Evolutionary conservation across 2,113 vertebrate genomes (phyloP).

Genomic region (Podarcis raffonei): DNA sequence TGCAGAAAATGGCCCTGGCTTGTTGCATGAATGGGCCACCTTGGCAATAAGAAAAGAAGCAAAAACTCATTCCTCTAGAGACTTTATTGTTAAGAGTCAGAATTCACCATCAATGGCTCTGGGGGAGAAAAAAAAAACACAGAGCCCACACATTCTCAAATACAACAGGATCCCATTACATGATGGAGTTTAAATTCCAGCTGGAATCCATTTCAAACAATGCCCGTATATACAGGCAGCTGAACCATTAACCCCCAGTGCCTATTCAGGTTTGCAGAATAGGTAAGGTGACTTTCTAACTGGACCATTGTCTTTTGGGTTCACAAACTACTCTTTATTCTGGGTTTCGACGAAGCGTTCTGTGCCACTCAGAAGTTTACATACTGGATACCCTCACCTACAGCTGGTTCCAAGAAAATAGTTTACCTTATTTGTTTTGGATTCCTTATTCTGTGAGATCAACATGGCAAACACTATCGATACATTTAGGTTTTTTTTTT

Average conservation of each 20-base stretch:
- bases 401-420: constrained; percentile 12
- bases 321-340: not conserved
- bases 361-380: constrained; percentile 10
- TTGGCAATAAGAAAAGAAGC: not conserved
- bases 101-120: constrained; percentile 22
- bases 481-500: not conserved
- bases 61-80: constrained; percentile 26
- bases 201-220: constrained; percentile 22
- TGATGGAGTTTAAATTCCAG: constrained; percentile 11
- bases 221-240: constrained; percentile 13
- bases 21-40: not conserved
- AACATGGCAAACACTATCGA: constrained; percentile 2
- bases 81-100: constrained; percentile 34
- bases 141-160: constrained; percentile 36
- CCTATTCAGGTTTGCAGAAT: constrained; percentile 21
- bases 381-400: not conserved
- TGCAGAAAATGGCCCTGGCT: not conserved
- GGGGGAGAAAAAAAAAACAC: not conserved
- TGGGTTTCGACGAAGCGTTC: not conserved
- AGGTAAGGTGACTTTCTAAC: constrained; percentile 6
- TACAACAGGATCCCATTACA: constrained; percentile 21
- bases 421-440: not conserved
- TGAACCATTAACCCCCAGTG: constrained; percentile 10
- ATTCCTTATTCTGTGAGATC: constrained; percentile 7
- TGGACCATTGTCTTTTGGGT: constrained; percentile 19